Evolutionary conservation across 2,888 invertebrate genomes (phyloP).

Genomic region (Zootermopsis nevadensis): DNA sequence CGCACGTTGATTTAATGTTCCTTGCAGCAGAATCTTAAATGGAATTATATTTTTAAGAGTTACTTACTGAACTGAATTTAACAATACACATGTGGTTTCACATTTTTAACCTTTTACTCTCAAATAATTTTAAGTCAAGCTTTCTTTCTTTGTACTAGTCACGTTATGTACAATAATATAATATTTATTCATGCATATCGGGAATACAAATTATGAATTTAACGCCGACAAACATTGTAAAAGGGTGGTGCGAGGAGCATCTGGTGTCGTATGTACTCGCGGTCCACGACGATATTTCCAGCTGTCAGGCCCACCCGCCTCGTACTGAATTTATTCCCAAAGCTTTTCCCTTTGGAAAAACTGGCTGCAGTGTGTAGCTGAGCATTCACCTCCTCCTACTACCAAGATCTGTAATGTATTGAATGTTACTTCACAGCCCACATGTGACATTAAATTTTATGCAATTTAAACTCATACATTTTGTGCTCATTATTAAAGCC

Average conservation of each 20-base stretch:
- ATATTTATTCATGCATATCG: conserved; percentile 18
- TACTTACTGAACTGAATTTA: background rate
- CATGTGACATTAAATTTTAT: too few relatives aligned
- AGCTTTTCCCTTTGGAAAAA: background rate
- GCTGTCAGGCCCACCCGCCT: background rate
- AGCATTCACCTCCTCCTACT: background rate
- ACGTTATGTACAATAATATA: background rate
- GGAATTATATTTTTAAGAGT: background rate
- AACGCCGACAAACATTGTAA: background rate
- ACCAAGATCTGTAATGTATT: too few relatives aligned
- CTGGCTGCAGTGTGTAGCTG: background rate
- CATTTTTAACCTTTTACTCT: background rate
- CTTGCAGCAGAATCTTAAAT: background rate
- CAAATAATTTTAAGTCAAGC: conserved; percentile 1
- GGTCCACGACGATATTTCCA: background rate
- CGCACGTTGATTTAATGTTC: background rate
- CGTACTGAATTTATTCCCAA: background rate
- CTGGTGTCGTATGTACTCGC: background rate
- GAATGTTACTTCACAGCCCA: too few relatives aligned
- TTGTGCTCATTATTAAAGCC: too few relatives aligned
- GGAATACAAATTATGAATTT: background rate
- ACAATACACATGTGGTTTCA: background rate
- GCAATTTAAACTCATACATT: too few relatives aligned
- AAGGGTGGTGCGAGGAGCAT: too few relatives aligned
- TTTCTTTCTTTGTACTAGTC: conserved; percentile 4